These are phyloP conservation scores for Scaptomyza hsui DNA, from an alignment of 1,140 invertebrate species.

Conservation along the genomic window DNA sequence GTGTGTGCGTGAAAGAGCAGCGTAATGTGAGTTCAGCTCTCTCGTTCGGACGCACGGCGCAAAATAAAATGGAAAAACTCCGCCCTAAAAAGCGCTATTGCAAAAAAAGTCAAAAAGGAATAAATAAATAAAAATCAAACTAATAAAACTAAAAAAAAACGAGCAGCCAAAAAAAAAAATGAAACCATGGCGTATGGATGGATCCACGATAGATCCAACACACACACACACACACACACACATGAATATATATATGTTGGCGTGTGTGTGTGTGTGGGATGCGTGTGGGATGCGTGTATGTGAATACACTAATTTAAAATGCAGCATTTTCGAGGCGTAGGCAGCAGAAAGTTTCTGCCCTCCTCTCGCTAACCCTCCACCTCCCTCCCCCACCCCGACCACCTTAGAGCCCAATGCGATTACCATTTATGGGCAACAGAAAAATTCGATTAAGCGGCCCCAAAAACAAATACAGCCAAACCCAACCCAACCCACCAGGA, in stretches of 20 bases:
- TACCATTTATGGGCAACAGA: constrained; percentile 81
- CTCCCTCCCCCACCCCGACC: too few relatives aligned
- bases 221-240: constrained; percentile 4
- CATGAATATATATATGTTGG: constrained; percentile 1
- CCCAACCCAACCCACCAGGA: constrained; percentile 1
- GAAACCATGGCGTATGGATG: constrained; percentile 34
- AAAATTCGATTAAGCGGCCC: constrained; percentile 70
- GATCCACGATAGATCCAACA: constrained; percentile 13
- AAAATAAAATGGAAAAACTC: constrained; percentile 83
- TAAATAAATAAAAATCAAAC: constrained; percentile 75
- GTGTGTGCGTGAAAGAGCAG: constrained; percentile 36
- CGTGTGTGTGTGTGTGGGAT: not conserved
- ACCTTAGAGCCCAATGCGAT: constrained; percentile 26
- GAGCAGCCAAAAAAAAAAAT: constrained; percentile 34
- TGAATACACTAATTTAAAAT: constrained; percentile 81
- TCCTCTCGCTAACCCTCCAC: too few relatives aligned
- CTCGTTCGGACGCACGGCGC: constrained; percentile 58
- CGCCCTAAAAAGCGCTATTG: constrained; percentile 69
- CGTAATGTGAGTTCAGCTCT: constrained; percentile 35
- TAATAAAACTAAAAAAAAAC: constrained; percentile 79
- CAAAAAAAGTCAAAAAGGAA: constrained; percentile 30
- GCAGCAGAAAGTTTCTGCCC: constrained; percentile 6
- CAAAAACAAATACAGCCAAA: constrained; percentile 37
- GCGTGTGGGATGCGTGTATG: constrained; percentile 26
- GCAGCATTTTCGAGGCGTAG: constrained; percentile 30